Conservation (phyloP, 2,888 invertebrate species). For the Mythimna pallens region DNA sequence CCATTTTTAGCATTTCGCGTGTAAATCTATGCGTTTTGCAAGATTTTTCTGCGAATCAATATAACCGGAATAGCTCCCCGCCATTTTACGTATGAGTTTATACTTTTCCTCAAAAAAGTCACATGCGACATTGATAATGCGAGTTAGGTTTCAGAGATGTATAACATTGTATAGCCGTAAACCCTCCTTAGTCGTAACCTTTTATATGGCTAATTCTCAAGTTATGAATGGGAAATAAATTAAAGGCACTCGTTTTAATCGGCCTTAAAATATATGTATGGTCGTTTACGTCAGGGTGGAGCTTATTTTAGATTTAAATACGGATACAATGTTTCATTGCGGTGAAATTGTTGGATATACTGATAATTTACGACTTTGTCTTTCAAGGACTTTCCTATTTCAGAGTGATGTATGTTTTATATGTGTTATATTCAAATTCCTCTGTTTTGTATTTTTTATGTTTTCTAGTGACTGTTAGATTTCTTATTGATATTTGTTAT, state of each 20-base stretch:
- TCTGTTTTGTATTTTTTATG: neutral
- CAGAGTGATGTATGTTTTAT: neutral
- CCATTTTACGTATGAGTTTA: too few relatives aligned
- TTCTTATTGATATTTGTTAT: neutral
- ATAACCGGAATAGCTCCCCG: too few relatives aligned
- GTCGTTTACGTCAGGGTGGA: conserved; percentile 33
- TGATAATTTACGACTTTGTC: conserved; percentile 27
- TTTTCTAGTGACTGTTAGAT: neutral
- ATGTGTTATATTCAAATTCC: conserved; percentile 2
- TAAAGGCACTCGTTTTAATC: conserved; percentile 45
- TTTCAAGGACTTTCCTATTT: conserved; percentile 31
- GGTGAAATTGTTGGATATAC: conserved; percentile 15
- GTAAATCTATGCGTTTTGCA: too few relatives aligned
- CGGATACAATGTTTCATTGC: conserved; percentile 32
- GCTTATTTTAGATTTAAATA: conserved; percentile 40
- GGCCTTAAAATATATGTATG: conserved; percentile 46
- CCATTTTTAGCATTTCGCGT: too few relatives aligned
- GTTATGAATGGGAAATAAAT: conserved; percentile 51
- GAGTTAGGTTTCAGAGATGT: neutral
- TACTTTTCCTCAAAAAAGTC: too few relatives aligned
- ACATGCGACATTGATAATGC: too few relatives aligned
- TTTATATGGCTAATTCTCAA: conserved; percentile 48
- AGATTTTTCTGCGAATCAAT: too few relatives aligned
- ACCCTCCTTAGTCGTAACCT: conserved; percentile 23
- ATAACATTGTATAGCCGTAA: conserved; percentile 21